These are phyloP conservation scores for Phoronis australis DNA, from an alignment of 2,888 invertebrate species.

Conservation along the genomic window DNA sequence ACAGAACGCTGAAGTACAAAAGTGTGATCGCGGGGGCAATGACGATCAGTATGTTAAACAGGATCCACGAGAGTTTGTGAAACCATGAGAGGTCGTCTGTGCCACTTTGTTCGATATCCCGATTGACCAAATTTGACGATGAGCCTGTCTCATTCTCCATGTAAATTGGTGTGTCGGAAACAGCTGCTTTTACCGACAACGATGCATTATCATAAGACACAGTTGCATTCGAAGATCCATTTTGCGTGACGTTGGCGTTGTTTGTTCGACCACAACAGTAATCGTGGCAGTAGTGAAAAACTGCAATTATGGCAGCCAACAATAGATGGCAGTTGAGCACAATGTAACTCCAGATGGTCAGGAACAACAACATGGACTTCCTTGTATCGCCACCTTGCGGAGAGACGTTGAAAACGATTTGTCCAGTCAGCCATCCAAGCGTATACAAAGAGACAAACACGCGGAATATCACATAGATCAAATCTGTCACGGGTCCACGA, in stretches of 20 bases:
- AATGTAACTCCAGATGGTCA: conserved; percentile 45
- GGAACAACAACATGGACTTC: too few species aligned
- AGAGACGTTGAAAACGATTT: too few species aligned
- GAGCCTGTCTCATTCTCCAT: conserved; percentile 1
- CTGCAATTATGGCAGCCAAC: conserved; percentile 14
- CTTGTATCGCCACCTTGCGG: too few species aligned
- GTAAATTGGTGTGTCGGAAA: neutral
- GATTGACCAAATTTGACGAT: too few species aligned
- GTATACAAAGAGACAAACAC: too few species aligned
- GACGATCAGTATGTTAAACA: conserved; percentile 23
- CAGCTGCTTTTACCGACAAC: neutral
- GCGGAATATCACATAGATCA: too few species aligned
- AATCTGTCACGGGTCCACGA: too few species aligned
- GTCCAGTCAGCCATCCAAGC: too few species aligned
- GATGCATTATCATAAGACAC: neutral
- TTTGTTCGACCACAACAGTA: too few species aligned
- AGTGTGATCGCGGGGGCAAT: conserved; percentile 30
- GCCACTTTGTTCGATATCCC: too few species aligned
- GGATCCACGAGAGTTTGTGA: conserved; percentile 30
- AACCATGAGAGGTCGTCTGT: conserved; percentile 16
- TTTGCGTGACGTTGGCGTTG: neutral
- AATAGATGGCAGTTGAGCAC: conserved; percentile 30
- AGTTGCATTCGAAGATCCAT: too few species aligned
- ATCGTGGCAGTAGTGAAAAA: conserved; percentile 7
- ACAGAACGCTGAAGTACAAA: conserved; percentile 32